phyloP scores from a whole-genome alignment of 2,113 vertebrate genomes.

The Dasyurus viverrinus region DNA sequence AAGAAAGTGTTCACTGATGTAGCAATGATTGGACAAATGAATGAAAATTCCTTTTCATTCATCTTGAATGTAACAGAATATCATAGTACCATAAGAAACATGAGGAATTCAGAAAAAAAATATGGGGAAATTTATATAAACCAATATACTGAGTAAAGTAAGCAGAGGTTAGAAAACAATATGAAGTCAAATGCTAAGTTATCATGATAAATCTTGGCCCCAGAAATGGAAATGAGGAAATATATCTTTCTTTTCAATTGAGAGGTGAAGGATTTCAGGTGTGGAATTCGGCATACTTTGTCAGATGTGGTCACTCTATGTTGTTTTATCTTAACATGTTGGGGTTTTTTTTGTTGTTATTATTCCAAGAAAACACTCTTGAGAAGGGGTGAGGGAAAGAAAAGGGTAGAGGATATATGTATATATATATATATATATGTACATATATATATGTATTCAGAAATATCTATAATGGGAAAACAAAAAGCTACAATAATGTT shows the following conservation, averaged over 20 bases:
- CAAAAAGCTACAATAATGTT: neutral
- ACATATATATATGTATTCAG: neutral
- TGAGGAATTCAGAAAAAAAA: neutral
- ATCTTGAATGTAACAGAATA: neutral
- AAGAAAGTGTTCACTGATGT: neutral
- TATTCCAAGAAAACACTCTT: neutral
- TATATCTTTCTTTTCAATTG: neutral
- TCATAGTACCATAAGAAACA: neutral
- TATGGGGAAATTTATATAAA: neutral
- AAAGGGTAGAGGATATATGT: neutral
- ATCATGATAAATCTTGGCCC: neutral
- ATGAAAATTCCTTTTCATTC: neutral
- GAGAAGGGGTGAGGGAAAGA: neutral
- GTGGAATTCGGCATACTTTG: neutral
- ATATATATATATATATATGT: too few species aligned
- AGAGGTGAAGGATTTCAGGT: neutral
- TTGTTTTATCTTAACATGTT: neutral
- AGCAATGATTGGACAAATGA: neutral
- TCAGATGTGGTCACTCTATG: neutral
- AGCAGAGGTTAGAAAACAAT: neutral
- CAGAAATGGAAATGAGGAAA: neutral
- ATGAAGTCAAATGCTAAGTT: neutral
- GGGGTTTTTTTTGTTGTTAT: neutral
- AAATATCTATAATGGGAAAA: neutral
- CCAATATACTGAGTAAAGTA: neutral